Evolutionary conservation across 1,140 invertebrate genomes (phyloP).

Genomic region (Drosophila navojoa): DNA sequence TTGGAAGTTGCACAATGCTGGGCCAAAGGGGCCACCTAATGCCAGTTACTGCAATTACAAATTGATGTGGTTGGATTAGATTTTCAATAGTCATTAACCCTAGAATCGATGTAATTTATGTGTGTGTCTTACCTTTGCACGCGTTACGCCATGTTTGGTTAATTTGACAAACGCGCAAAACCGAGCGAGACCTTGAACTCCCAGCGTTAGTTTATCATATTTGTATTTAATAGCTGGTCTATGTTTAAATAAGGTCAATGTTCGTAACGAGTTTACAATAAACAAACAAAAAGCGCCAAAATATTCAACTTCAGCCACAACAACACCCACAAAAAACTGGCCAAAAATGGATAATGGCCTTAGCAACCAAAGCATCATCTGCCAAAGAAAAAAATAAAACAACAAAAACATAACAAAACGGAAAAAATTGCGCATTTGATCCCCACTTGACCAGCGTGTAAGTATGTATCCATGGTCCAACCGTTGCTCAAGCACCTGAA

Average conservation of each 20-base stretch:
- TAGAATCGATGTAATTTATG: slow-evolving; percentile 42
- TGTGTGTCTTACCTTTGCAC: slow-evolving; percentile 1
- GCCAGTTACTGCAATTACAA: slow-evolving; percentile 45
- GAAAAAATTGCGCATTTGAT: slow-evolving; percentile 15
- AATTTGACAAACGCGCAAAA: slow-evolving; percentile 52
- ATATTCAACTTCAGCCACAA: slow-evolving; percentile 40
- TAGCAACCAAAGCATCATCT: slow-evolving; percentile 59
- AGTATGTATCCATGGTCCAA: slow-evolving; percentile 33
- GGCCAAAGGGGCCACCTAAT: slow-evolving; percentile 11
- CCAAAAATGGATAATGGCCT: slow-evolving; percentile 55
- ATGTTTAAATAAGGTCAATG: slow-evolving; percentile 67
- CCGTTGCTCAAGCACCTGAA: slow-evolving; percentile 54
- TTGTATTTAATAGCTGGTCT: slow-evolving; percentile 31
- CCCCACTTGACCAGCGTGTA: slow-evolving; percentile 38
- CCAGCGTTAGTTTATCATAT: slow-evolving; percentile 33
- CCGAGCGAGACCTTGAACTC: slow-evolving; percentile 61
- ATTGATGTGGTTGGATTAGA: neutral
- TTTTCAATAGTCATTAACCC: slow-evolving; percentile 13
- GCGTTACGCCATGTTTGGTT: slow-evolving; percentile 27
- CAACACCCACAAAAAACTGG: slow-evolving; percentile 62
- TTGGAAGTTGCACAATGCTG: slow-evolving; percentile 59
- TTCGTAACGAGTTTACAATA: slow-evolving; percentile 65
- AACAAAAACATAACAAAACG: neutral
- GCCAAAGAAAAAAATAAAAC: neutral
- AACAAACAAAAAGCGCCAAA: slow-evolving; percentile 54